Evolutionary conservation across 2,797 vertebrate species (phyloP).

Genomic region (Cryptoblepharus egeriae): DNA sequence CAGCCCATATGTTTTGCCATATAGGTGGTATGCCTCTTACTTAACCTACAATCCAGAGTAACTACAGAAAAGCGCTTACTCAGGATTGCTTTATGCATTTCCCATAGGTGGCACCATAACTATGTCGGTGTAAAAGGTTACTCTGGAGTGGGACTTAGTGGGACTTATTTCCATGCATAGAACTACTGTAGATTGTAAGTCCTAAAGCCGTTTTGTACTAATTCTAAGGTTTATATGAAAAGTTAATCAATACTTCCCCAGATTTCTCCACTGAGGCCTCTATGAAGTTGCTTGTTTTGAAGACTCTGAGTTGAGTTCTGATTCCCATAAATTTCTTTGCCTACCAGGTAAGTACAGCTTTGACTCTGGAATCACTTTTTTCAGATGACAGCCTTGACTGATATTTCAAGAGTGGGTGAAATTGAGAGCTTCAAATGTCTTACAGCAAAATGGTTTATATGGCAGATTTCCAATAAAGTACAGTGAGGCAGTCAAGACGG

Average conservation of each 20-base stretch:
- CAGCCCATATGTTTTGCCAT: too few species aligned
- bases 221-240: background rate
- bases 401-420: background rate
- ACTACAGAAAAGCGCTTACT: too few species aligned
- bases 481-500: background rate
- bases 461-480: background rate
- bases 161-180: background rate
- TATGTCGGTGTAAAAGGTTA: too few species aligned
- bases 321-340: background rate
- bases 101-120: too few species aligned
- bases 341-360: background rate
- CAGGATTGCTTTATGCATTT: too few species aligned
- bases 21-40: too few species aligned
- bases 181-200: background rate
- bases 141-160: too few species aligned
- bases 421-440: background rate
- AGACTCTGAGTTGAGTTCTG: background rate
- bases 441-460: background rate
- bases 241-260: fast-evolving
- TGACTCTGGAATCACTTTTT: background rate
- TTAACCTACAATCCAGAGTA: too few species aligned
- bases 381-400: background rate
- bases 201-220: background rate
- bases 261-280: background rate
- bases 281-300: background rate